Evolutionary conservation across 2,113 vertebrate genomes (phyloP).

Genomic region (Oceanites oceanicus): DNA sequence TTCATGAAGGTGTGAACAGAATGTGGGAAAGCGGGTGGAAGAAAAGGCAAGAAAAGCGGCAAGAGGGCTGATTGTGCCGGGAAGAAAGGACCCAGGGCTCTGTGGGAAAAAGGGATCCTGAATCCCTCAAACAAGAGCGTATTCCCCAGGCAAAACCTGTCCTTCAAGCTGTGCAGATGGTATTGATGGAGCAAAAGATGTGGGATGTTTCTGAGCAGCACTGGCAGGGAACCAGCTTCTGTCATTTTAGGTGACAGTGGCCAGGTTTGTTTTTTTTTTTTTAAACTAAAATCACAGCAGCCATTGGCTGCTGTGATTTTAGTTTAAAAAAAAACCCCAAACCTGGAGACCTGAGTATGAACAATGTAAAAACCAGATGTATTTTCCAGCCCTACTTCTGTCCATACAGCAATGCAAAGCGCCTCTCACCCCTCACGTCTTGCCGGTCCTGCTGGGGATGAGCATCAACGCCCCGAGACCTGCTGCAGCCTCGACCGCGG

Average conservation of each 20-base stretch:
- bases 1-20: constrained; percentile 69
- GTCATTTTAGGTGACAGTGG: background rate
- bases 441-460: background rate
- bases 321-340: background rate
- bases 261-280: background rate
- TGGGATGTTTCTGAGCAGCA: background rate
- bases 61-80: constrained; percentile 31
- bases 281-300: background rate
- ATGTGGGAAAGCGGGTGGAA: constrained; percentile 65
- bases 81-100: constrained; percentile 11
- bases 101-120: constrained; percentile 54
- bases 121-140: constrained; percentile 20
- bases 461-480: background rate
- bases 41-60: constrained; percentile 40
- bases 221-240: constrained; percentile 5
- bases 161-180: background rate
- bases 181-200: background rate
- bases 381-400: background rate
- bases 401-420: background rate
- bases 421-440: accelerated
- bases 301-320: background rate
- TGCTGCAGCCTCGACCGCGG: accelerated
- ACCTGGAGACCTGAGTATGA: background rate
- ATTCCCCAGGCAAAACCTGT: constrained; percentile 11
- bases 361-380: background rate